phyloP scores from a whole-genome alignment of 2,888 invertebrate genomes.

The Mycalesis mineus region DNA sequence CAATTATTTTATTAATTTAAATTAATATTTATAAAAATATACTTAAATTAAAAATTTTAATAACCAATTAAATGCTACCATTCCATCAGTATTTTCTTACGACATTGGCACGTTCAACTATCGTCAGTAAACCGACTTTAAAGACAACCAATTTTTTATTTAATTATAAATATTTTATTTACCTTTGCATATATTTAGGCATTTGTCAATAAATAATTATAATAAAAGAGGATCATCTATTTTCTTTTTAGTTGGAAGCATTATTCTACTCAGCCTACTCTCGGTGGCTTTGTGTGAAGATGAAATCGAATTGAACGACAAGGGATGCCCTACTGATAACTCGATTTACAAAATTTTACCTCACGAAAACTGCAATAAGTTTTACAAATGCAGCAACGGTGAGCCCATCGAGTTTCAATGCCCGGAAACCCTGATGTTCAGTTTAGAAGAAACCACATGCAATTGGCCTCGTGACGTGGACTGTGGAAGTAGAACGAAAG shows the following conservation, averaged over 20 bases:
- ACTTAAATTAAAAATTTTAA: too few relatives aligned
- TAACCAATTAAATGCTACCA: too few relatives aligned
- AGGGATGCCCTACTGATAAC: background rate
- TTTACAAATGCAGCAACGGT: slow-evolving; percentile 3
- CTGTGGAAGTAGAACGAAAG: background rate
- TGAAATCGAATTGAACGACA: background rate
- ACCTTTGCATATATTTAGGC: too few relatives aligned
- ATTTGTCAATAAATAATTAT: too few relatives aligned
- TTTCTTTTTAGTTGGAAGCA: slow-evolving; percentile 6
- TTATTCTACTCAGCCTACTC: background rate
- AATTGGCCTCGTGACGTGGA: slow-evolving; percentile 7
- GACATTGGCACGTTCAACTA: too few relatives aligned
- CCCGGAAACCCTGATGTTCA: background rate
- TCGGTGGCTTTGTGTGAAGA: background rate
- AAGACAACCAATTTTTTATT: too few relatives aligned
- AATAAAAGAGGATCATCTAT: too few relatives aligned
- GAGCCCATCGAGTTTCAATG: background rate
- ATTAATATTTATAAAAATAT: too few relatives aligned
- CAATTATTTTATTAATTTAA: too few relatives aligned
- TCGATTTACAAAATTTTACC: background rate
- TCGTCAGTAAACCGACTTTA: too few relatives aligned
- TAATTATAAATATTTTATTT: too few relatives aligned
- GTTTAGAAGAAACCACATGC: background rate
- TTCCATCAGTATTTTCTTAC: too few relatives aligned
- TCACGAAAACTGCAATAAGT: slow-evolving; percentile 6